Evolutionary conservation across 2,888 invertebrate genomes (phyloP), one percentile per base, ranked within the genome.

Genomic region (Apocheima hispidaria): DNA sequence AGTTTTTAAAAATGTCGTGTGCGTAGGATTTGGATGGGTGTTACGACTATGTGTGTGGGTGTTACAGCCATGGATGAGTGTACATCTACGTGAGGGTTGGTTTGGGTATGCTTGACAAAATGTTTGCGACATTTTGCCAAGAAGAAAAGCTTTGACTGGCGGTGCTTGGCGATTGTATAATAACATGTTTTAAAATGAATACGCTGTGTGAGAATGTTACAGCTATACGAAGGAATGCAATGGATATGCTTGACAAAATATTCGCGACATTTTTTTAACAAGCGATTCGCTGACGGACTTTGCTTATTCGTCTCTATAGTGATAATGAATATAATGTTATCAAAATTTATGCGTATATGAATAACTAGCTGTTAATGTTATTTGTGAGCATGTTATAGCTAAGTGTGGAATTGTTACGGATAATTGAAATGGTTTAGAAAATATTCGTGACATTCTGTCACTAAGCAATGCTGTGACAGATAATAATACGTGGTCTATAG

Each of bases 261-360:
- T 46, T 46, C 9, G 30, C 18, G 30, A 46, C 18, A 46, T 46
- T 94, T 94, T 96, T 94, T 90, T 86, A 87, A 88, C 88, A 85
- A 88, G 90, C 87, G 89, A 80, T 87, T 85, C 82, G 85, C 80
- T 84, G 81, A 84, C 87, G 87, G 91, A 90, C 90, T 89, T 90
- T 90, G 91, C 90, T 86, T 87, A 84, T 81, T 36, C 84, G 88
- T 87, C 88, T 90, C 86, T 80, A 78, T 77, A 83, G 83, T n/a
- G n/a, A 35, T 35, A 4, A 12, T n/a, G 3, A n/a, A n/a, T 4
- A 12, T 9, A 33, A 28, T 28, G 9, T 28, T 28, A 9, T n/a
- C 23, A 23, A 5, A 23, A 23, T 23, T n/a, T n/a, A n/a, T n/a
- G n/a, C n/a, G 23, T 2, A 6, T 23, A 23, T 23, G 23, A 23